These are phyloP conservation scores for Oncorhynchus mykiss DNA, from an alignment of 2,113 vertebrate genomes.

Conservation along the genomic window DNA sequence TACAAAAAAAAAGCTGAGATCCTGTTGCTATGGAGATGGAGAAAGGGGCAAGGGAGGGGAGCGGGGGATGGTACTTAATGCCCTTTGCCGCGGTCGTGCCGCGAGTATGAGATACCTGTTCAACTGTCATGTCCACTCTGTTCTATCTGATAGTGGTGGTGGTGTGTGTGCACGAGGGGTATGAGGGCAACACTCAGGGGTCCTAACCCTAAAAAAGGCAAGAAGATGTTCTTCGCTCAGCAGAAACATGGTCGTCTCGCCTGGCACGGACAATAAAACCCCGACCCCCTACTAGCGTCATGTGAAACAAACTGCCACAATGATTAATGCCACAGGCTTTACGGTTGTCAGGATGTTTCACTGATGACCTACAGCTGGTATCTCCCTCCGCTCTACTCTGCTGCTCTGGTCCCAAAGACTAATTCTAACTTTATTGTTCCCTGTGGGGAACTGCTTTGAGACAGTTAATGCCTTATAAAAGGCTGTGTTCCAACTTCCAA, in stretches of 20 bases:
- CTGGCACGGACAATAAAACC: neutral
- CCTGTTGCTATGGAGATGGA: conserved; percentile 5
- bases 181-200: neutral
- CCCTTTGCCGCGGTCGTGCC: neutral
- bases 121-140: neutral
- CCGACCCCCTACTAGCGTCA: neutral
- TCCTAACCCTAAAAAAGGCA: neutral
- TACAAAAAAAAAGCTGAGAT: neutral
- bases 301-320: neutral
- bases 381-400: neutral
- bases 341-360: neutral
- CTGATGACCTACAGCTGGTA: neutral
- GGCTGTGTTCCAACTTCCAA: no score
- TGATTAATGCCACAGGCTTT: neutral
- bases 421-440: no score
- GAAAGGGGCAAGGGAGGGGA: neutral
- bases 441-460: no score
- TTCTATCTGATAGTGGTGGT: neutral
- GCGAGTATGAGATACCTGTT: neutral
- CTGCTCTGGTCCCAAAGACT: neutral
- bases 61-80: neutral
- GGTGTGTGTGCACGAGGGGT: neutral
- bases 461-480: no score
- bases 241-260: neutral
- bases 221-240: neutral